A percentile compares a stretch with the other conserved stretches of the same genome.
Evolutionary conservation across 2,888 invertebrate genomes (phyloP).

Genomic region (Orthosia gothica): DNA sequence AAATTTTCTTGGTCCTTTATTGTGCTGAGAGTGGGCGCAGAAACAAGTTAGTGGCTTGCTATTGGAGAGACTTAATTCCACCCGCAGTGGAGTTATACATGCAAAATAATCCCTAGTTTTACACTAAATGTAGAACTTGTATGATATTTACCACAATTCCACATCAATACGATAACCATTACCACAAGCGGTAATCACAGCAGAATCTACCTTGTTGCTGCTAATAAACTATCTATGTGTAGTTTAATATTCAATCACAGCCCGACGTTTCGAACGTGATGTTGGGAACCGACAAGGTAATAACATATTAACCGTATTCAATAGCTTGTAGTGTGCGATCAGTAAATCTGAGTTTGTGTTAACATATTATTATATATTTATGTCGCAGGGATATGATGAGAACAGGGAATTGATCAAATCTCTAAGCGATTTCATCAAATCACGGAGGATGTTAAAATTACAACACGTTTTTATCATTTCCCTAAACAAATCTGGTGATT

Average conservation of each 20-base stretch:
- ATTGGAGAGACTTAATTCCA: background rate
- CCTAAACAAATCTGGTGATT: no score
- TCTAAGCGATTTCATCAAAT: no score
- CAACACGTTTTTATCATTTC: no score
- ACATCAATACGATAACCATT: background rate
- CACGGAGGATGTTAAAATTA: no score
- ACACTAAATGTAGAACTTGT: background rate
- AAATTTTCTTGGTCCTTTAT: background rate
- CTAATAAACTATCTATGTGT: conserved; percentile 11
- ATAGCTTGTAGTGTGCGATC: conserved; percentile 1
- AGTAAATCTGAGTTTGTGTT: background rate
- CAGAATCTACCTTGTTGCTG: background rate
- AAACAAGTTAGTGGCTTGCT: no score
- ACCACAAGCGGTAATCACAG: conserved; percentile 5
- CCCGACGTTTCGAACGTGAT: conserved; percentile 12
- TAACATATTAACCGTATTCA: conserved; percentile 32
- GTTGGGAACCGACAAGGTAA: conserved; percentile 14
- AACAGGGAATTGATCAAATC: no score
- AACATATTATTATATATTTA: no score
- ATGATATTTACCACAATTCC: background rate
- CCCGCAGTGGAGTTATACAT: background rate
- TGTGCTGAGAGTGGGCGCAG: background rate
- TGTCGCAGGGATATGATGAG: no score
- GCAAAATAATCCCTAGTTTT: background rate
- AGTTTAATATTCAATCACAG: conserved; percentile 37